Evolutionary conservation across 2,113 vertebrate species (phyloP).

Genomic region (Podarcis cretensis): DNA sequence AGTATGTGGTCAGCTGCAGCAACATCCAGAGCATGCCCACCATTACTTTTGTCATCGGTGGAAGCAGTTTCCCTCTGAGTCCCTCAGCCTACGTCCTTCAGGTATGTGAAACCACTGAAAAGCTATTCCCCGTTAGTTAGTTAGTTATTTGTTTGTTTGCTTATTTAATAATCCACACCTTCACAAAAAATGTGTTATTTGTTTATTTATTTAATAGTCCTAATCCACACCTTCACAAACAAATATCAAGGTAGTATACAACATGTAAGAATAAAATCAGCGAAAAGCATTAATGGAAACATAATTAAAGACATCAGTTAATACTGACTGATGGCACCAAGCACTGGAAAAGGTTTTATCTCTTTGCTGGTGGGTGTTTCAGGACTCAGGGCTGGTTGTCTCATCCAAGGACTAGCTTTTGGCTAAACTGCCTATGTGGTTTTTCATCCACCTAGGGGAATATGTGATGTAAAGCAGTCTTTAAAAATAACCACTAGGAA

Average conservation of each 20-base stretch:
- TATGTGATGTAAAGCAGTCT: not conserved
- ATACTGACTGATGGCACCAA: not conserved
- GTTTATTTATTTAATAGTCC: not conserved
- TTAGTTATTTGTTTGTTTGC: not conserved
- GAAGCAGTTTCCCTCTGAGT: slow-evolving; percentile 58
- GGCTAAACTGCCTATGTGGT: not conserved
- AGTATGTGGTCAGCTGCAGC: slow-evolving; percentile 70
- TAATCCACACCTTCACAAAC: not conserved
- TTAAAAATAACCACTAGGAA: not conserved
- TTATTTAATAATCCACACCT: not conserved
- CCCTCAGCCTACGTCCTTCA: slow-evolving; percentile 65
- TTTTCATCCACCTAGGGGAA: not conserved
- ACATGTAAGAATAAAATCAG: not conserved
- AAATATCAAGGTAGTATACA: not conserved
- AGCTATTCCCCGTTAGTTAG: too few relatives aligned
- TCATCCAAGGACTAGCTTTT: not conserved
- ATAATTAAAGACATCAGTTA: not conserved
- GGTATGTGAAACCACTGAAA: slow-evolving; percentile 35
- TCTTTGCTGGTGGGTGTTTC: not conserved
- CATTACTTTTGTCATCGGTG: slow-evolving; percentile 67
- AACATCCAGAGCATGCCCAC: slow-evolving; percentile 65
- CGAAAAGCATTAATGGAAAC: not conserved
- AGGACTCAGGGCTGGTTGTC: not conserved
- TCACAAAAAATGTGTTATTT: not conserved
- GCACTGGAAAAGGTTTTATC: not conserved